Evolutionary conservation across 2,888 invertebrate genomes (phyloP).

Genomic region (Eupeodes luniger): DNA sequence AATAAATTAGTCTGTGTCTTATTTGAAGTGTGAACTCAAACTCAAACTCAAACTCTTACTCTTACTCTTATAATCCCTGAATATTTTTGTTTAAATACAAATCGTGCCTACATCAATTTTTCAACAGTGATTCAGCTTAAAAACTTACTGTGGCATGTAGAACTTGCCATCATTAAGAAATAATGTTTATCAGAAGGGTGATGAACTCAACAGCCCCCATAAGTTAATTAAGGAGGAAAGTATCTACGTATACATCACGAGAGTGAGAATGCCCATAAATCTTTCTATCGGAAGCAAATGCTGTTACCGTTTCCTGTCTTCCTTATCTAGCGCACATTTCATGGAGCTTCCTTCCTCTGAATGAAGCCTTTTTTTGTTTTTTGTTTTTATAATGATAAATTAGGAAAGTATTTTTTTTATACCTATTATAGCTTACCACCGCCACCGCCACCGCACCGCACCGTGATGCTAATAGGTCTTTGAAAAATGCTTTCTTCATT

Average conservation of each 20-base stretch:
- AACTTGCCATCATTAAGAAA: background rate
- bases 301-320: conserved; percentile 15
- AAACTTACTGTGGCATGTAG: background rate
- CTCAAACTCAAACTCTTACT: too few species aligned
- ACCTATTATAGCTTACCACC: background rate
- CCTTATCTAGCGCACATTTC: conserved; percentile 22
- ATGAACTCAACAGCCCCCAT: conserved; percentile 18
- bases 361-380: conserved; percentile 20
- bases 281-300: conserved; percentile 36
- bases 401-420: conserved; percentile 7
- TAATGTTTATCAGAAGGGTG: conserved; percentile 6
- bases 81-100: too few species aligned
- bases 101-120: background rate
- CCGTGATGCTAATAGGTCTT: conserved; percentile 27
- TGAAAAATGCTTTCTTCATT: conserved; percentile 22
- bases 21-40: background rate
- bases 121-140: background rate
- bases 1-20: conserved; percentile 14
- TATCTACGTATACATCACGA: too few species aligned
- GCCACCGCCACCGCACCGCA: too few species aligned
- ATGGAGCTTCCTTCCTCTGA: conserved; percentile 6
- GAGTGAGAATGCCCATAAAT: conserved; percentile 7
- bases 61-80: too few species aligned
- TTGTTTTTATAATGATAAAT: conserved; percentile 23
- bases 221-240: conserved; percentile 30